Conservation (phyloP, 2,888 invertebrate genomes). For the Luperina nickerlii region DNA sequence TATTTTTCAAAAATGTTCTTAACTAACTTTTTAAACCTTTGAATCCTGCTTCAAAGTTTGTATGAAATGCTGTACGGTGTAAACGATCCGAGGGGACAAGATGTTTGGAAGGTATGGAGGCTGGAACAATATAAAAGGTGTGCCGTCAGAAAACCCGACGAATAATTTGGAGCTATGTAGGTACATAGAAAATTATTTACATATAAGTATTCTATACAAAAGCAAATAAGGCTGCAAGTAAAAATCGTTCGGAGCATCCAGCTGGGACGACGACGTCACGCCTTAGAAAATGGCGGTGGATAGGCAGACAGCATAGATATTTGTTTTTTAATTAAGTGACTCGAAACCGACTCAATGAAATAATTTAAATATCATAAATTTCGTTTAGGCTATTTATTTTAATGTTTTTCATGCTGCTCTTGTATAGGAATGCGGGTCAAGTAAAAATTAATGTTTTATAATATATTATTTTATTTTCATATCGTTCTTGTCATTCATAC, state of each 20-base stretch:
- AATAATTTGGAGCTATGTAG: slow-evolving; percentile 8
- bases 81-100: slow-evolving; percentile 36
- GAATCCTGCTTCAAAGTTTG: too few relatives aligned
- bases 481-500: not conserved
- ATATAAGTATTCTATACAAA: not conserved
- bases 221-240: slow-evolving; percentile 12
- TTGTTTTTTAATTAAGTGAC: not conserved
- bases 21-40: too few relatives aligned
- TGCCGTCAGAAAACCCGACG: slow-evolving; percentile 17
- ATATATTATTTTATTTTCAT: not conserved
- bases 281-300: slow-evolving; percentile 8
- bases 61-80: too few relatives aligned
- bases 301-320: not conserved
- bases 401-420: not conserved
- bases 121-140: slow-evolving; percentile 23
- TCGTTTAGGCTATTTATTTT: not conserved
- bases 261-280: not conserved
- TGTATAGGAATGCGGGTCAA: not conserved
- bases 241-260: not conserved
- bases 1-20: too few relatives aligned
- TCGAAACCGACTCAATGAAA: not conserved
- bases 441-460: not conserved
- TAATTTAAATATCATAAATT: not conserved
- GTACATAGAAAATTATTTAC: slow-evolving; percentile 12
- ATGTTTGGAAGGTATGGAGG: slow-evolving; percentile 7